phyloP scores from a whole-genome alignment of 2,113 vertebrate genomes.

The Carassius gibelio region DNA sequence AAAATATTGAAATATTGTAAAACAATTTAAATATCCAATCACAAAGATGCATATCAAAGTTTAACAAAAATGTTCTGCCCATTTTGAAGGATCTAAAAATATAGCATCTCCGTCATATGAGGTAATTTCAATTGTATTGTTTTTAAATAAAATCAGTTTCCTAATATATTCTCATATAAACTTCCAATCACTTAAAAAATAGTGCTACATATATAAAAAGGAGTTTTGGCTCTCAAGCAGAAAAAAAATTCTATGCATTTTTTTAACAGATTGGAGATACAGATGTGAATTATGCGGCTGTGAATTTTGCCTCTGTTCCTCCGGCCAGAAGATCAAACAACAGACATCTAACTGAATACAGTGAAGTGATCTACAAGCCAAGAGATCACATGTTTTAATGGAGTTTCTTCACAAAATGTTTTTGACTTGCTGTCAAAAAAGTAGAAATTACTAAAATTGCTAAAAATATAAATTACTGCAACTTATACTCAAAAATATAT shows the following conservation, averaged over 20 bases:
- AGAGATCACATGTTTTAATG: background rate
- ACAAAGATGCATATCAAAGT: background rate
- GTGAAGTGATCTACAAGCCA: background rate
- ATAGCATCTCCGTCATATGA: background rate
- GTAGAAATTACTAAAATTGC: no score
- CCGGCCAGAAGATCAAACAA: conserved; percentile 14
- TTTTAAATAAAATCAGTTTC: no score
- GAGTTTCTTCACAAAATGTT: no score
- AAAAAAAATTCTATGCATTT: background rate
- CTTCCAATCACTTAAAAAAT: background rate
- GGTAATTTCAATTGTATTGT: background rate
- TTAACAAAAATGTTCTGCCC: background rate
- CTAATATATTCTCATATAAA: background rate
- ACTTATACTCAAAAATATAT: no score
- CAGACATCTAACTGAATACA: background rate
- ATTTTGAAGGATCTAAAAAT: conserved; percentile 2
- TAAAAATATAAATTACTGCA: no score
- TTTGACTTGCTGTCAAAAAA: no score
- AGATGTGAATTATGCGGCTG: conserved; percentile 19
- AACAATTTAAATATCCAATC: background rate
- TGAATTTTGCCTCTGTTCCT: background rate
- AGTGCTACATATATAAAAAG: background rate
- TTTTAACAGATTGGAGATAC: background rate
- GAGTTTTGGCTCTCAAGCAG: background rate
- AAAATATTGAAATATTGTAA: no score